Evolutionary conservation across 2,797 vertebrate genomes (phyloP), one percentile per base, ranked within the genome.

Genomic region (Sarcoramphus papa): DNA sequence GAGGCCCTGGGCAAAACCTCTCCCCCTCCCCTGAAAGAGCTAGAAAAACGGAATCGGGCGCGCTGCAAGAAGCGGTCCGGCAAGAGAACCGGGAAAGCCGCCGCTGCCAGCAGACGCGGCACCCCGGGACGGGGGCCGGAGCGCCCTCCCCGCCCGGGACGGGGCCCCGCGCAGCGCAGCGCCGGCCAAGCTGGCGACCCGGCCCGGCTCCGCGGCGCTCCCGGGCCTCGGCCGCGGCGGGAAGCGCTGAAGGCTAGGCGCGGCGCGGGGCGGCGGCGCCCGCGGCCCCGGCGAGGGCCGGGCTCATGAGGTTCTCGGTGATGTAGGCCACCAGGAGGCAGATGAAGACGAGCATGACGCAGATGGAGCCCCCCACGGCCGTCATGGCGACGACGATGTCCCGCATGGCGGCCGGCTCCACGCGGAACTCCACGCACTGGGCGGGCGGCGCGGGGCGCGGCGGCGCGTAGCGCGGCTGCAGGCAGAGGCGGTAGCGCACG

Each of bases 311-410:
- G 97, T 99, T 99, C 95, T 99, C 99, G 13, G 99, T 99, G 97
- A 99, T 99, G 96, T 99, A 99, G 35, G 99, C 99, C 98, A 99
- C 99, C 51, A 99, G 98, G 88, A 99, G 97, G 97, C 99, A 99
- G 96, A 99, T 99, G 97, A 99, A 99, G 96, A 99, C 99, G 96
- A 99, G 98, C 99, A 99, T 99, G 97, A 99, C 99, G 90, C 99
- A 99, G 97, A 99, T 99, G 92, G 99, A 99, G 65, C 99, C 99
- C 76, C 99, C 99, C 93, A 99, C 99, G 9, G 99, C 99, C 76
- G 99, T 99, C 99, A 99, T 99, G 97, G 99, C 99, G 53, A 99
- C 98, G 30, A 99, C 99, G 93, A 99, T 99, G 94, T 99, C 99
- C 97, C 98, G 99, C 99, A 99, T 99, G 97, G 99, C 99, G 17